phyloP scores from a whole-genome alignment of 2,113 vertebrate species.

The Galeopterus variegatus region DNA sequence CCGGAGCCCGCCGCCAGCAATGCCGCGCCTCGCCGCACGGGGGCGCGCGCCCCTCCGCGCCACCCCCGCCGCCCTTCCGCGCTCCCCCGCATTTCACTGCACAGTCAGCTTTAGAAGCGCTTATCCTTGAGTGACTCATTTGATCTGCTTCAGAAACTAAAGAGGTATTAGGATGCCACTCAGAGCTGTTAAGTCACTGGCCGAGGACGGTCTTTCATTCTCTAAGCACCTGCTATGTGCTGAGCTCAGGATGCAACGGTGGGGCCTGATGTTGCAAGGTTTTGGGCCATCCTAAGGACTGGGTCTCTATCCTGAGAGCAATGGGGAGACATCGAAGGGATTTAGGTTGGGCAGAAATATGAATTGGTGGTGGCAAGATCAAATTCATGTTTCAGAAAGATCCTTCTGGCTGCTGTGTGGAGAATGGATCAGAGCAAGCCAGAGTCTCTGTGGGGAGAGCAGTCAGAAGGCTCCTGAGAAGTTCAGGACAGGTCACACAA shows the following conservation, averaged over 20 bases:
- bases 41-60: background rate
- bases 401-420: background rate
- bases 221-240: background rate
- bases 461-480: background rate
- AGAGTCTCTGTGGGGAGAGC: background rate
- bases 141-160: background rate
- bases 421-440: background rate
- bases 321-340: background rate
- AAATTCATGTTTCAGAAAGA: background rate
- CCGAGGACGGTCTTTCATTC: background rate
- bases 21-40: background rate
- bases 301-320: background rate
- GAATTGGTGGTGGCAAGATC: background rate
- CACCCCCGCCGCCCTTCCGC: background rate
- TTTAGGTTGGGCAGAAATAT: background rate
- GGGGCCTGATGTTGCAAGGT: background rate
- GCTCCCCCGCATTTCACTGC: rapidly evolving
- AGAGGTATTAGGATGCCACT: background rate
- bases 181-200: background rate
- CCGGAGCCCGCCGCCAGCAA: too few species aligned
- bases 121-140: background rate
- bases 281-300: background rate
- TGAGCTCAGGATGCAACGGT: background rate
- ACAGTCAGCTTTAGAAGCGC: too few species aligned
- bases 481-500: background rate